Percentiles rank a stretch among this genome's conserved stretches.
phyloP scores from a whole-genome alignment of 2,113 vertebrate genomes.

The Cheilinus undulatus region DNA sequence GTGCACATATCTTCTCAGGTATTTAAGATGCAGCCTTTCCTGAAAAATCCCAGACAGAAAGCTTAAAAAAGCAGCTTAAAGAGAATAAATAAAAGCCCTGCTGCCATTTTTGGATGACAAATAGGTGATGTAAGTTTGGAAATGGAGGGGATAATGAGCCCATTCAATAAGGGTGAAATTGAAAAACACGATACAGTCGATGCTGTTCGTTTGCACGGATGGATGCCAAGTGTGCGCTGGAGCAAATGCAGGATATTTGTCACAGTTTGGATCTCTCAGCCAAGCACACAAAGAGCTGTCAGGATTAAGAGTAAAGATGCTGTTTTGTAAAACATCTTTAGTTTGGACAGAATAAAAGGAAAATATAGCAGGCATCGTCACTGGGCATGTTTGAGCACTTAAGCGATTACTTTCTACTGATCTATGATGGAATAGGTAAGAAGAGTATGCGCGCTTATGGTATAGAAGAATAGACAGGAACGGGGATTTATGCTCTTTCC shows the following conservation, averaged over 20 bases:
- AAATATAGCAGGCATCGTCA: neutral
- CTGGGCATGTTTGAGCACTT: neutral
- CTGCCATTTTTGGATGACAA: conserved; percentile 28
- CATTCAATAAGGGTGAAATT: conserved; percentile 63
- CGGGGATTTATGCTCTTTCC: conserved; percentile 33
- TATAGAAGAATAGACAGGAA: conserved; percentile 15
- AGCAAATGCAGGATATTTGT: conserved; percentile 57
- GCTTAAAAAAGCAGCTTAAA: neutral
- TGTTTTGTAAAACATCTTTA: conserved; percentile 12
- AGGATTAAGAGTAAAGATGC: neutral
- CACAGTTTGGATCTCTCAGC: conserved; percentile 14
- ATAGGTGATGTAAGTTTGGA: conserved; percentile 23
- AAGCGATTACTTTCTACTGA: neutral
- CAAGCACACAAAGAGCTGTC: conserved; percentile 23
- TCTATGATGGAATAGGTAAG: conserved; percentile 21
- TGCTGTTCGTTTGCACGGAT: conserved; percentile 57
- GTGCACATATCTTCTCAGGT: conserved; percentile 8
- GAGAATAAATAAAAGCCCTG: conserved; percentile 36
- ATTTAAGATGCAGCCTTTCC: conserved; percentile 17
- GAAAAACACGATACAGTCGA: conserved; percentile 67
- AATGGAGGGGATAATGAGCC: conserved; percentile 56
- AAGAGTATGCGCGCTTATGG: conserved; percentile 40
- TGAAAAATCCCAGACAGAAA: conserved; percentile 1
- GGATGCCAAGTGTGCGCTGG: conserved; percentile 50
- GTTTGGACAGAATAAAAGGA: conserved; percentile 2